Conservation (phyloP, 1,140 invertebrate genomes). For the Tetragnatha versicolor region DNA sequence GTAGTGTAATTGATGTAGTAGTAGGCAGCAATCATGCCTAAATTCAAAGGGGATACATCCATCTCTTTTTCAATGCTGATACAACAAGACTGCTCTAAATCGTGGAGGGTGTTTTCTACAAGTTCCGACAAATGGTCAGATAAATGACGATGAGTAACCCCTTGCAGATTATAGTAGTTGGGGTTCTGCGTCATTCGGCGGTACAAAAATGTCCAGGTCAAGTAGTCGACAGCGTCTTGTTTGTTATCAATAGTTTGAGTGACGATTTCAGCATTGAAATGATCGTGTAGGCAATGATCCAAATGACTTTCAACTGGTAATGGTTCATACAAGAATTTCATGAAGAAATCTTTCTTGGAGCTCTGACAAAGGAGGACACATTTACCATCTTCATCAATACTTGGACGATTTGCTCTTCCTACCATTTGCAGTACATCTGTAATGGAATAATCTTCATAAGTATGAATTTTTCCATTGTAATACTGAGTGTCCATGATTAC, state of each 20-base stretch:
- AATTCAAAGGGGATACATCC: conserved; percentile 92
- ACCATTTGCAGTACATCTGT: conserved; percentile 98
- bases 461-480: conserved; percentile 90
- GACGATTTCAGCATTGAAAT: conserved; percentile 99
- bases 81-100: conserved; percentile 97
- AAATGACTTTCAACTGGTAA: conserved; percentile 96
- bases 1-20: conserved; percentile 99
- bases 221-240: conserved; percentile 98
- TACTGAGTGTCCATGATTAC: conserved; percentile 97
- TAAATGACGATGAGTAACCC: conserved; percentile 92
- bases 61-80: conserved; percentile 94
- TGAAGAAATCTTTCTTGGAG: conserved; percentile 98
- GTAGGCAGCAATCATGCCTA: conserved; percentile 99
- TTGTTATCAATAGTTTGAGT: conserved; percentile 99
- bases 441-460: conserved; percentile 97
- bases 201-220: conserved; percentile 99
- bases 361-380: conserved; percentile 97
- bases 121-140: conserved; percentile 98
- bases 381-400: conserved; percentile 92
- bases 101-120: conserved; percentile 93
- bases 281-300: conserved; percentile 97
- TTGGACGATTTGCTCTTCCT: conserved; percentile 86
- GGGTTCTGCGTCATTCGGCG: conserved; percentile 97
- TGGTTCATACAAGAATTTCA: conserved; percentile 97
- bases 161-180: conserved; percentile 98